Conservation (phyloP, 2,888 invertebrate species). For the Pristionchus arcanus region DNA sequence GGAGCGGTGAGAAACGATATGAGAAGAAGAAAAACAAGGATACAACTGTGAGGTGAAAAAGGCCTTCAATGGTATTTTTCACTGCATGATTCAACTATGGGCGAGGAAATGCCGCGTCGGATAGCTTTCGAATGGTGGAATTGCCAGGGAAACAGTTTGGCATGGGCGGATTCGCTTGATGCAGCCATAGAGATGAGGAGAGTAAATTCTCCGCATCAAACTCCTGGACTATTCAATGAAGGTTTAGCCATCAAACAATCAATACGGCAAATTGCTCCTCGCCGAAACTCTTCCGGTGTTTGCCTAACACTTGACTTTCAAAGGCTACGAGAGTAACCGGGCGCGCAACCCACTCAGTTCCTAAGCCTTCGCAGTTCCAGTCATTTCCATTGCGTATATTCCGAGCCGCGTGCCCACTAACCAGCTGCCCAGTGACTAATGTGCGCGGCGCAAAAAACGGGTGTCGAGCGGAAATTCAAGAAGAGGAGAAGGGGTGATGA, state of each 20-base stretch:
- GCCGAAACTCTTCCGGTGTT: not conserved
- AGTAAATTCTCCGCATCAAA: no score
- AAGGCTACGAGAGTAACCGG: not conserved
- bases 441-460: not conserved
- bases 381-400: not conserved
- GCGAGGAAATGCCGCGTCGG: no score
- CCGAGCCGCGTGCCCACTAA: not conserved
- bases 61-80: no score
- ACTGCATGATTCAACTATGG: no score
- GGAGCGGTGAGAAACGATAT: not conserved
- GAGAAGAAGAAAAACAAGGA: not conserved
- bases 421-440: not conserved
- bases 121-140: no score
- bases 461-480: not conserved
- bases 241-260: no score
- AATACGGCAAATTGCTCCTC: no score
- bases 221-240: no score
- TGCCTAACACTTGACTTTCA: not conserved
- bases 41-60: not conserved
- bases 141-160: no score
- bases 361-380: not conserved
- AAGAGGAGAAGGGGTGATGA: not conserved
- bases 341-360: not conserved
- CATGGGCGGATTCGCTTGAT: no score
- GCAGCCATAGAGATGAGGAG: no score